phyloP scores from a whole-genome alignment of 1,140 invertebrate species.

The Cecropterus lyciades region DNA sequence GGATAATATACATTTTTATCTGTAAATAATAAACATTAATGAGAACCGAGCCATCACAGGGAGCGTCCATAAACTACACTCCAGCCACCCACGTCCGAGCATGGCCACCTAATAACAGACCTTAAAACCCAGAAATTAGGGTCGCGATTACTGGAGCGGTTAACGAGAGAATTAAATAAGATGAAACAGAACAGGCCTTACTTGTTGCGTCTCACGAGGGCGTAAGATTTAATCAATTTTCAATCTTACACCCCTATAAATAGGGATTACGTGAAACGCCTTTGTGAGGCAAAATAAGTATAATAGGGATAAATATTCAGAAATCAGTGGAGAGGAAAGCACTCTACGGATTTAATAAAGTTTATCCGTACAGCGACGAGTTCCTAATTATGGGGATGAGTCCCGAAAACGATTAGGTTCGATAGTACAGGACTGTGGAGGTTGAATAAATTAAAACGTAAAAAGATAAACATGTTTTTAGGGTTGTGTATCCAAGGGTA shows the following conservation, averaged over 20 bases:
- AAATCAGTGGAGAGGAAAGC: constrained; percentile 27
- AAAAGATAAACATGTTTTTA: too few species aligned
- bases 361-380: constrained; percentile 20
- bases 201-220: constrained; percentile 25
- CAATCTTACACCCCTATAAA: neutral
- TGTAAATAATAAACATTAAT: constrained; percentile 7
- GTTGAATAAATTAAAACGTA: neutral
- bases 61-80: constrained; percentile 7
- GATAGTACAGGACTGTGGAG: neutral
- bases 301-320: constrained; percentile 28
- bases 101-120: constrained; percentile 10
- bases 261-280: constrained; percentile 14
- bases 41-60: constrained; percentile 8
- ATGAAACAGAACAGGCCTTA: constrained; percentile 25
- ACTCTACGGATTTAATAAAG: constrained; percentile 33
- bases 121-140: constrained; percentile 19
- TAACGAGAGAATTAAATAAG: constrained; percentile 26
- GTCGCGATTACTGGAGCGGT: constrained; percentile 17
- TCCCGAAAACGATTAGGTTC: constrained; percentile 14
- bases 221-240: constrained; percentile 9
- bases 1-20: neutral
- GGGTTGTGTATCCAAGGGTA: too few species aligned
- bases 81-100: neutral
- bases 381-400: constrained; percentile 22
- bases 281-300: constrained; percentile 10